Conservation (phyloP, 2,113 vertebrate genomes). For the Otis tarda region DNA sequence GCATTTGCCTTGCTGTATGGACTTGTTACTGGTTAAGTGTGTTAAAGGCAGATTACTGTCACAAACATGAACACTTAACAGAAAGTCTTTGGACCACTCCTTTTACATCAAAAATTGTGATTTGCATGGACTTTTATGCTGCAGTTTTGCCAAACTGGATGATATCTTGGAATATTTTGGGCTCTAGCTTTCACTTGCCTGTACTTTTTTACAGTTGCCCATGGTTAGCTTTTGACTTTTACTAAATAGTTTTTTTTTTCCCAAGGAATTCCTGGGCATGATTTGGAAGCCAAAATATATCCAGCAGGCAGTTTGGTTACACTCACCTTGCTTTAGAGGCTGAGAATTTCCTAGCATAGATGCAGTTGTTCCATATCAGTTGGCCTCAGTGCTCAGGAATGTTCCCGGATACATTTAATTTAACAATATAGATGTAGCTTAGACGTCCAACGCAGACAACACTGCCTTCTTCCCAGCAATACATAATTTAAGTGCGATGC, state of each 20-base stretch:
- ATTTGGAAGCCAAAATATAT: background rate
- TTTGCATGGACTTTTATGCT: background rate
- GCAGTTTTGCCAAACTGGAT: background rate
- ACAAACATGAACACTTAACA: background rate
- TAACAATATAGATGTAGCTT: background rate
- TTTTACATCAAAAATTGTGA: background rate
- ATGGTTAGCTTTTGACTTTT: background rate
- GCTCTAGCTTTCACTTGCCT: background rate
- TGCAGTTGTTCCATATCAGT: fast-evolving
- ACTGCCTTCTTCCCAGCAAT: background rate
- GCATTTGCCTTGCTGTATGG: background rate
- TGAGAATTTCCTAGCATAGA: background rate
- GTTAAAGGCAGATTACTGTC: background rate
- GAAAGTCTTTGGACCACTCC: background rate
- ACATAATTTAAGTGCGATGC: background rate
- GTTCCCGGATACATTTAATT: background rate
- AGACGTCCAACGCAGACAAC: background rate
- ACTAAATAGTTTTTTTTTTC: background rate
- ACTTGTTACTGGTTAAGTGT: background rate
- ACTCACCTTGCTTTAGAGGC: background rate
- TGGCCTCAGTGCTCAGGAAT: background rate
- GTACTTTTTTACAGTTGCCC: background rate
- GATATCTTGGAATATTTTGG: background rate
- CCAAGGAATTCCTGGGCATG: background rate
- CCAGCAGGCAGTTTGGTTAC: background rate